Evolutionary conservation across 2,113 vertebrate genomes (phyloP).

Genomic region (Neodon shergylaensis): DNA sequence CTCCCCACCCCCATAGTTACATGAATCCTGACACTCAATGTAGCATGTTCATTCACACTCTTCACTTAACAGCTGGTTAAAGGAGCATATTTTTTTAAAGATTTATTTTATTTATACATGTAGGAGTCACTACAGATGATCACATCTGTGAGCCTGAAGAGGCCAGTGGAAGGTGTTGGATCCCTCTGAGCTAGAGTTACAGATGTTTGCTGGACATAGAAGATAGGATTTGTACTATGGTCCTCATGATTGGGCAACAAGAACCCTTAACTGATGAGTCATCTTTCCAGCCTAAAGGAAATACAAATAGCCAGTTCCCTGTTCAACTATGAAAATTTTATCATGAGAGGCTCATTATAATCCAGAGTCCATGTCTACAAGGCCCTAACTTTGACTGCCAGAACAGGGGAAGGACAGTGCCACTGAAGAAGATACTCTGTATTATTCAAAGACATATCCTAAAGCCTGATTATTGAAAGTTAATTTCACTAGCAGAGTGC

Average conservation of each 20-base stretch:
- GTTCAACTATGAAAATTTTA: not conserved
- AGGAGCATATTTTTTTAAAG: not conserved
- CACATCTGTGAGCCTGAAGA: not conserved
- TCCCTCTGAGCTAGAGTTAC: not conserved
- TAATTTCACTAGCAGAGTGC: not conserved
- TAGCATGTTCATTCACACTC: not conserved
- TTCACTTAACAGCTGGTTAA: not conserved
- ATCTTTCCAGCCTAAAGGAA: not conserved
- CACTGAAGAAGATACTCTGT: not conserved
- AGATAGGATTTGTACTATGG: not conserved
- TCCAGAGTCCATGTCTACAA: not conserved
- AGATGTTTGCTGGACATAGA: not conserved
- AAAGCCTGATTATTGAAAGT: not conserved
- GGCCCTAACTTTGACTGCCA: not conserved
- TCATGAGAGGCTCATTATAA: not conserved
- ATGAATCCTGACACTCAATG: not conserved
- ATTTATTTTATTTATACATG: not conserved
- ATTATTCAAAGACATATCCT: not conserved
- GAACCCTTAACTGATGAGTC: not conserved
- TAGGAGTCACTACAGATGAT: not conserved
- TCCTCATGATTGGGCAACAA: not conserved
- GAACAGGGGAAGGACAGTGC: not conserved
- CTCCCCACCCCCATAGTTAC: not conserved
- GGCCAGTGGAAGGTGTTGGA: not conserved
- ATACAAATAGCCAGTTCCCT: not conserved